Base-by-base conservation (phyloP, 2,797 vertebrate genomes). In the Leptodactylus fallax region DNA sequence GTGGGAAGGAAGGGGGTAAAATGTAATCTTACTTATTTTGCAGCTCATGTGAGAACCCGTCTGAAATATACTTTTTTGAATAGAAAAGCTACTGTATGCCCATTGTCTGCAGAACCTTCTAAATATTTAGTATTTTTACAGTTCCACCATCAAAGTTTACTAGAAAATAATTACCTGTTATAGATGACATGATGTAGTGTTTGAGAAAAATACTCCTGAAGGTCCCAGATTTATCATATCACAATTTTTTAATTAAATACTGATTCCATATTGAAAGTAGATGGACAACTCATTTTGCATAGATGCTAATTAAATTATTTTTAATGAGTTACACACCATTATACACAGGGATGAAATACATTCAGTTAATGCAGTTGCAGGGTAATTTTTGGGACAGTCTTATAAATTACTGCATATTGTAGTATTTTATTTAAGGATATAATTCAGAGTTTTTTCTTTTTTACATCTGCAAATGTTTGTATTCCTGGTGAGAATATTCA, bases 211-310 rank as follows among this genome's bases (percentile, higher is more conserved):
- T 49, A 19, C 63, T 86, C 14, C 65, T 71, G 27, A 60, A 81
- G 56, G 77, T 23, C 74, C 49, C 23, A n/a, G 76, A 71, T 56
- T 63, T 72, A 78, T 53, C 71, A 61, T 81, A 36, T 49, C 74
- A 61, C 36, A 16, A 87, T 49, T 60, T 87, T 81, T 81, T 81
- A 87, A 87, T 87, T 87, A 87, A 87, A 81, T 61, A 74, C 85
- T 12, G 67, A 87, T 81, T 72, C 51, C 45, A 74, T 23, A 74
- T 23, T 23, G n/a, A 69, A 51, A 87, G 77, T 81, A 87, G 67
- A 74, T 80, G 53, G 85, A 81, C 85, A 60, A 81, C 63, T 87
- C 78, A 72, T 81, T 86, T 86, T 80, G 79, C 65, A 87, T 21
- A 81, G 36, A 76, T 47, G 23, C 49, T 86, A 85, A 85, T 85